These are phyloP conservation scores for Elephas maximus DNA, from an alignment of 2,113 vertebrate species.

Conservation along the genomic window DNA sequence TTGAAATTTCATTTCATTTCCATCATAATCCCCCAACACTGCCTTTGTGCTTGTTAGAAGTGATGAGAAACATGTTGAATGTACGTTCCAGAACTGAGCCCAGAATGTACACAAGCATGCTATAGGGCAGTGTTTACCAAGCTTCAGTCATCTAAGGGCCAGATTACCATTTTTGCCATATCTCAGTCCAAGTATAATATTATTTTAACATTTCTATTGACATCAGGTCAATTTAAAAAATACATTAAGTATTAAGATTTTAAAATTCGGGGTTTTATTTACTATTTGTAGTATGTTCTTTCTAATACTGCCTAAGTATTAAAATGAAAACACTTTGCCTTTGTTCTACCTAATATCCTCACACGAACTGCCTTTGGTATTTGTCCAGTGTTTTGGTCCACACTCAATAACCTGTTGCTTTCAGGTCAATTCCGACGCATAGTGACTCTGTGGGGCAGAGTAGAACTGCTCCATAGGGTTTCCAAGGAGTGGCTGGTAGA, in stretches of 20 bases:
- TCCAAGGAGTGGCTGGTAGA: too few species aligned
- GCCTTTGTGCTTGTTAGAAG: neutral
- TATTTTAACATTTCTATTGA: slow-evolving; percentile 18
- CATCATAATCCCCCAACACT: neutral
- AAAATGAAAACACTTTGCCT: neutral
- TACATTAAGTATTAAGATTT: neutral
- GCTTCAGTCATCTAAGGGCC: neutral
- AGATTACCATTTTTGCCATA: neutral
- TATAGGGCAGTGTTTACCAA: neutral
- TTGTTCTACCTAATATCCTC: slow-evolving; percentile 7
- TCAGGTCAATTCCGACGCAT: too few species aligned
- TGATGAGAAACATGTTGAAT: neutral
- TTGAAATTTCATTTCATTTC: slow-evolving; percentile 12
- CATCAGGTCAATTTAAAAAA: neutral
- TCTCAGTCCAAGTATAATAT: neutral
- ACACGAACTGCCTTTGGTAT: slow-evolving; percentile 28
- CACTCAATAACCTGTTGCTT: too few species aligned
- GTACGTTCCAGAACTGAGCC: neutral
- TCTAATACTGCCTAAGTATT: neutral
- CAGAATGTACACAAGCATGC: neutral
- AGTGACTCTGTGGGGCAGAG: too few species aligned
- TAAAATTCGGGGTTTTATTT: neutral
- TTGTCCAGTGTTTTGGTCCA: neutral
- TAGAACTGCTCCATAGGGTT: too few species aligned
- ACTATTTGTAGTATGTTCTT: neutral